Base-by-base conservation (phyloP, 1,140 invertebrate species). In the Drosophila lacertosa region DNA sequence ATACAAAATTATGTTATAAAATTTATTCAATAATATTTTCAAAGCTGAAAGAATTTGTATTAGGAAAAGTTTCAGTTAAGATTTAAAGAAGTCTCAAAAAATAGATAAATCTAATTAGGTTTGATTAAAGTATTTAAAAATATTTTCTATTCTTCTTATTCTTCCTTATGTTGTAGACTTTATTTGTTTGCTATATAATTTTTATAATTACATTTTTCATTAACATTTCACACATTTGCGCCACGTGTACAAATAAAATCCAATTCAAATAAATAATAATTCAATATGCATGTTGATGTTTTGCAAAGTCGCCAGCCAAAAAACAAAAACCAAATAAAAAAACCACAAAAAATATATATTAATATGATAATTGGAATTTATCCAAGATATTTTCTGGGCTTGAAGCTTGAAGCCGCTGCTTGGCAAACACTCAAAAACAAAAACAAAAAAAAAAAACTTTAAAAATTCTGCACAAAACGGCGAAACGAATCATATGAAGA, bases 221-320 rank as follows among this genome's bases (percentile, higher is more conserved):
- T 51, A 16, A 11, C 22, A 20, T 60, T 40, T 59, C 32, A 55
- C 51, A 47, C 58, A 47, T 68, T 66, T 68, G 66, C 64, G 76
- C 71, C 65, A 63, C 32, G 55, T 86, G 73, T 77, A 84, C 26
- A 64, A 76, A 75, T 4, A 24, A 48, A 44, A 26, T 55, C 7
- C 48, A 71, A 79, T 58, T 67, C 4, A 51, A 66, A 48, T 24
- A 68, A 68, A 55, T 37, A 60, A 45, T 47, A 69, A 69, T 71
- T 53, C 45, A 68, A 71, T 69, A 74, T 89, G 83, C 83, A 89
- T 89, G 83, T 89, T 89, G 83, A 89, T 89, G 83, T 89, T 89
- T 78, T 51, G 63, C 68, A 71, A 58, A 64, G 26, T 57, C 62
- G 66, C 66, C 44, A 66, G 42, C 20, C 22, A 67, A 54, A 67